Evolutionary conservation across 2,797 vertebrate genomes (phyloP), one percentile per base, ranked within the genome.

Genomic region (Numenius phaeopus): DNA sequence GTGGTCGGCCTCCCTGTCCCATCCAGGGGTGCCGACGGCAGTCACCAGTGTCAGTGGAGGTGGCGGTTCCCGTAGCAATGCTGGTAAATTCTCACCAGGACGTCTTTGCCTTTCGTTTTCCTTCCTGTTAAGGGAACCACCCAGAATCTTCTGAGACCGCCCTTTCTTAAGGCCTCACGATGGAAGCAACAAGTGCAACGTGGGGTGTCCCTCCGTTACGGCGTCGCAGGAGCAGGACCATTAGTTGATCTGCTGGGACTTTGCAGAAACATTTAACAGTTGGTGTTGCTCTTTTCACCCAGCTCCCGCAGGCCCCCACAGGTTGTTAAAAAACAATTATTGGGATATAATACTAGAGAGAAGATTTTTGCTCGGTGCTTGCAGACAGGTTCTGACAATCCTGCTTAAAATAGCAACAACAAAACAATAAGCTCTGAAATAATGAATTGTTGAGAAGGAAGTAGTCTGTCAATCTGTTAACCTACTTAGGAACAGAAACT

Each of bases 391-490:
- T 92, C 89, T 87, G 85, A 85, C 81, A 94, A 62, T 72, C 85
- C 59, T 78, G 87, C 93, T 97, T 98, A 98, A 98, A 98, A 98
- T 98, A 98, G 98, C 96, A 94, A 50, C 94, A 94, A 89, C 78
- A 96, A 96, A 95, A 96, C 96, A 96, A 90, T 94, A 92, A 96
- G 95, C 91, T 90, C 95, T 96, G 97, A 98, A 98, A 98, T 98
- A 98, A 95, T 97, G 92, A 97, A 97, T 97, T 96, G 79, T 78
- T 96, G 79, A 97, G 78, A 94, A 98, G 98, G 98, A 99, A 98
- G 97, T 98, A 97, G 98, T 97, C 97, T 98, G 97, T 98, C 98
- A 97, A 96, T 97, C 97, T 96, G 80, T 92, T 96, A 97, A 97
- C 95, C 95, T 93, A 97, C 97, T 90, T 90, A 87, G 78, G 84